A percentile compares a stretch with the other conserved stretches of the same genome.
Evolutionary conservation across 2,797 vertebrate species (phyloP).

Genomic region (Myiotriccus ornatus): DNA sequence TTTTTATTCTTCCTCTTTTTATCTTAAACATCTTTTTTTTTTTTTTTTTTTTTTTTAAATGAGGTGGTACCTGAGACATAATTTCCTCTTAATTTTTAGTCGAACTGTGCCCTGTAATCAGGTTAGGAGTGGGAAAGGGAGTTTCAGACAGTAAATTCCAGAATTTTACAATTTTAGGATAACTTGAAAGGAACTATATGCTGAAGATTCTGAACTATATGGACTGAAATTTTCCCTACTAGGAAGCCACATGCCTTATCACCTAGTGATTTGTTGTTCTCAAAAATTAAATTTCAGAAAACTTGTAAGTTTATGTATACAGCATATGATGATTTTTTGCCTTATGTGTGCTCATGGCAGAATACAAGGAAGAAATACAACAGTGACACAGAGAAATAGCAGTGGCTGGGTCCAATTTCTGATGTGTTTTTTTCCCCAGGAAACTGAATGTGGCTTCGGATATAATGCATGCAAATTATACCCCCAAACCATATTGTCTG

Average conservation of each 20-base stretch:
- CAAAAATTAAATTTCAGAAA: neutral
- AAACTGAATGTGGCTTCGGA: neutral
- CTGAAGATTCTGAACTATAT: neutral
- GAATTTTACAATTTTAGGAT: neutral
- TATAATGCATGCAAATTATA: neutral
- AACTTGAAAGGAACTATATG: neutral
- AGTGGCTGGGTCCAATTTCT: neutral
- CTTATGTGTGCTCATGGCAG: neutral
- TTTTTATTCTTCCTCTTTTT: neutral
- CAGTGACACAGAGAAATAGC: neutral
- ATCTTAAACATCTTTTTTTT: neutral
- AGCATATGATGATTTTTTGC: neutral
- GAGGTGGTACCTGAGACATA: neutral
- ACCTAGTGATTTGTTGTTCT: neutral
- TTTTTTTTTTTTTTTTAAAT: neutral
- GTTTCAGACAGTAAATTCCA: neutral
- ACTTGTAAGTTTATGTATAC: neutral
- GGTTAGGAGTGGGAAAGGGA: neutral
- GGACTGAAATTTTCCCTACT: neutral
- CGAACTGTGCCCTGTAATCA: neutral
- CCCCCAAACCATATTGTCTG: neutral
- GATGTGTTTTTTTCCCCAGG: neutral
- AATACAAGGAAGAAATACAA: neutral
- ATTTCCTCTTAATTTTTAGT: neutral
- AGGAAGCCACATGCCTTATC: neutral